Base-by-base conservation (phyloP, 1,140 invertebrate genomes). In the Aphelinus atriplicis region DNA sequence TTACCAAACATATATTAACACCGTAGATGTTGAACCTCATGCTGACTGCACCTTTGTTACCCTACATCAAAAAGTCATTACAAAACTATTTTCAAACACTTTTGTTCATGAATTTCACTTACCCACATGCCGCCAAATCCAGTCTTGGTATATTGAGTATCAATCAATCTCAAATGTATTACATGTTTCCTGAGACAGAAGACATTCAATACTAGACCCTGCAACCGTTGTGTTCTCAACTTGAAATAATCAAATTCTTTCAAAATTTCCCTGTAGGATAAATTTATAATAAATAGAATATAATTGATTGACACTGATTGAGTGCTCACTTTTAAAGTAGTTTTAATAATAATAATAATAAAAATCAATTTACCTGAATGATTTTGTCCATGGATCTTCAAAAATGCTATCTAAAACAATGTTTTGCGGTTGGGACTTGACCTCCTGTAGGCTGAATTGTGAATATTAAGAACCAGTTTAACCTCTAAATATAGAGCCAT, bases 1-100 rank as follows among this genome's bases (percentile, higher is more conserved):
- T 98, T 1, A 98, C 92, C 51, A 97, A 90, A 80, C 95, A 96
- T 48, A 98, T 80, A 10, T 94, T 96, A 77, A 93, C 93, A 7
- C 96, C 96, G 82, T 95, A 95, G 7, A 96, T 89, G 78, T 94
- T 94, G 78, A 98, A 91, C 64, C 97, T 89, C 62, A 97, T 90
- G 81, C 94, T 96, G 0, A 97, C 94, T 2, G 94, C 96, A 43
- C 97, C 97, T 90, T 98, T 98, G 85, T 98, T 98, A 69, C 96
- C 96, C 95, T 96, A 65, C n/a, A 62, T 68, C 62, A 68, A 51
- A 45, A 69, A 53, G 51, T 53, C 51, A 53, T 57, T 26, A 71
- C 55, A 7, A 48, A 62, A 58, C 64, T 60, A 56, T 53, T 50
- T 60, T 65, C 2, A 53, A 56, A 68, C 9, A 53, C 51, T 6